Evolutionary conservation across 2,113 vertebrate genomes (phyloP).

Genomic region (Mobula hypostoma): DNA sequence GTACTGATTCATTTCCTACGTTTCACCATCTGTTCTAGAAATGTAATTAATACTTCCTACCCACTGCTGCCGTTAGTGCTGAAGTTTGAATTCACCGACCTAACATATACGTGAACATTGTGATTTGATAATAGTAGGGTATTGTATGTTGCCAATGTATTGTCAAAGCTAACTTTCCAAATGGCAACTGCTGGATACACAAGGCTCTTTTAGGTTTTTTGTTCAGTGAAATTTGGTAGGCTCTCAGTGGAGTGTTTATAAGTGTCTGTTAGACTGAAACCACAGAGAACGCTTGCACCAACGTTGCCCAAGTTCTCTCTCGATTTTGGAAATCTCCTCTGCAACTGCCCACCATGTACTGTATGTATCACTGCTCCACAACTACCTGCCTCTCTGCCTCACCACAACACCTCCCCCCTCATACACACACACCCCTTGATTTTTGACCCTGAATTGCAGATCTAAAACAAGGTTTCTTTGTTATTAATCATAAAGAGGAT

Average conservation of each 20-base stretch:
- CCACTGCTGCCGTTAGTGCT: neutral
- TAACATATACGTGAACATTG: neutral
- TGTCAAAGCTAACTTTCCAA: neutral
- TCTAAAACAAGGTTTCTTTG: neutral
- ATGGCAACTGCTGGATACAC: neutral
- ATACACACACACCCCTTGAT: too few relatives aligned
- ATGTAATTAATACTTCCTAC: neutral
- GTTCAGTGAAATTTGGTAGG: neutral
- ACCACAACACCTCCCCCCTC: too few relatives aligned
- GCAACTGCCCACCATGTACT: neutral
- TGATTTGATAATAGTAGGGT: neutral
- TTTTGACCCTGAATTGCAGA: neutral
- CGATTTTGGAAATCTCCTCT: too few relatives aligned
- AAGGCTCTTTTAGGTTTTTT: neutral
- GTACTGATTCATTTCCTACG: neutral
- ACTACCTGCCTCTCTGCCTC: too few relatives aligned
- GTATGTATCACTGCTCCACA: neutral
- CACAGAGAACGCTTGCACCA: neutral
- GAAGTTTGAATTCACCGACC: neutral
- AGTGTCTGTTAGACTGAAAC: neutral
- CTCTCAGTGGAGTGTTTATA: neutral
- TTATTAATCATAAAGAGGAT: too few relatives aligned
- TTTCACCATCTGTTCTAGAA: neutral
- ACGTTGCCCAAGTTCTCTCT: neutral
- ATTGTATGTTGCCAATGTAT: neutral